A percentile compares a stretch with the other conserved stretches of the same genome.
Conservation (phyloP, 2,888 invertebrate genomes). For the Prenolepis imparis region DNA sequence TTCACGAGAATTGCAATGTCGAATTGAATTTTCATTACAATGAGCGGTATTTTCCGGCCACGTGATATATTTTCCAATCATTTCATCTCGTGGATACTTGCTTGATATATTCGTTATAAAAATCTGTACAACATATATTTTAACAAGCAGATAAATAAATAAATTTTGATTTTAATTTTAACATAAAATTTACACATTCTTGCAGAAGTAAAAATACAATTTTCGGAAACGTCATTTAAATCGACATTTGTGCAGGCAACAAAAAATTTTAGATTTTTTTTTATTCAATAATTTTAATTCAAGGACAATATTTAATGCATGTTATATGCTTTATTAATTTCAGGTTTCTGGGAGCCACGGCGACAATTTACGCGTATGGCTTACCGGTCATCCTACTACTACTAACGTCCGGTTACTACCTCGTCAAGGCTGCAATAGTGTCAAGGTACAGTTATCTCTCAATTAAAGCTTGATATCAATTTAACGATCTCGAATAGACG, state of each 20-base stretch:
- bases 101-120: background rate
- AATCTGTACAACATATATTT: background rate
- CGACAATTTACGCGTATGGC: constrained; percentile 87
- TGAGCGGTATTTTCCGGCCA: background rate
- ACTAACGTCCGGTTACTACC: constrained; percentile 86
- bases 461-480: background rate
- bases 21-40: constrained; percentile 22
- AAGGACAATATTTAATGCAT: background rate
- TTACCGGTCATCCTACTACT: constrained; percentile 87
- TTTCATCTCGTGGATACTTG: background rate
- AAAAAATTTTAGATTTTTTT: background rate
- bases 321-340: constrained; percentile 65
- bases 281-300: background rate
- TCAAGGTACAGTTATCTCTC: constrained; percentile 82
- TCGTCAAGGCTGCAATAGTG: constrained; percentile 87
- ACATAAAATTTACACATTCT: too few relatives aligned
- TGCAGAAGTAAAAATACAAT: background rate
- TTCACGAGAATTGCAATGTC: background rate
- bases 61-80: background rate
- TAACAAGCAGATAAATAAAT: background rate
- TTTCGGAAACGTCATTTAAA: background rate
- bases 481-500: background rate
- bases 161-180: background rate
- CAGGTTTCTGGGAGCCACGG: constrained; percentile 87
- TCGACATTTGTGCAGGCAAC: background rate